A percentile compares a stretch with the other conserved stretches of the same genome.
phyloP scores from a whole-genome alignment of 1,140 invertebrate species.

The Euwallacea similis region DNA sequence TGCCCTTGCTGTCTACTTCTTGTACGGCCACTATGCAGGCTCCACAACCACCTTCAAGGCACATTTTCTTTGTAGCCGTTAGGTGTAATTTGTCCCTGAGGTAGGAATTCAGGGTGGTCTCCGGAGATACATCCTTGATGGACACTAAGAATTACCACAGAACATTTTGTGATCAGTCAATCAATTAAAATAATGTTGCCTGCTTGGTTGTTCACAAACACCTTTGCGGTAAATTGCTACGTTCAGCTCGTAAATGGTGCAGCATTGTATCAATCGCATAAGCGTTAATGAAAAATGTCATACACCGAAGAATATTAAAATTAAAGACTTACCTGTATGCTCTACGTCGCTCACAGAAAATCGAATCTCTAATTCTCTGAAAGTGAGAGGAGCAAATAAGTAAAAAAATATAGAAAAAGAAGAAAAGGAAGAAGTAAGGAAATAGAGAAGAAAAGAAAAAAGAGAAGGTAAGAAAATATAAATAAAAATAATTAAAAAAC shows the following conservation, averaged over 20 bases:
- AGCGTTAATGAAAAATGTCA: too few relatives aligned
- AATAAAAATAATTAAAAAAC: too few relatives aligned
- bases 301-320: too few relatives aligned
- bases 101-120: constrained; percentile 69
- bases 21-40: constrained; percentile 72
- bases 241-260: too few relatives aligned
- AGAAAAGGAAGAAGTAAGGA: neutral
- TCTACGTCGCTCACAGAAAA: neutral
- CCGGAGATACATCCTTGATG: constrained; percentile 49
- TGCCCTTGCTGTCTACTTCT: constrained; percentile 57
- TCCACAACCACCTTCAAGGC: constrained; percentile 82
- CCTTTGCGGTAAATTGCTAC: neutral
- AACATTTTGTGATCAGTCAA: neutral
- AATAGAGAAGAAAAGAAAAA: neutral
- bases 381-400: neutral
- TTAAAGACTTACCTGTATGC: constrained; percentile 1
- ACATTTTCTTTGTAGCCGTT: constrained; percentile 79
- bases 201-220: neutral
- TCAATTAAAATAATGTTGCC: constrained; percentile 50
- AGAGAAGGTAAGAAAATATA: too few relatives aligned
- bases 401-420: neutral
- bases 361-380: constrained; percentile 8
- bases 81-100: constrained; percentile 68
- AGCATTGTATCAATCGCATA: too few relatives aligned
- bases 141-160: constrained; percentile 26